Conservation (phyloP, 2,888 invertebrate species). For the Bembecia ichneumoniformis region DNA sequence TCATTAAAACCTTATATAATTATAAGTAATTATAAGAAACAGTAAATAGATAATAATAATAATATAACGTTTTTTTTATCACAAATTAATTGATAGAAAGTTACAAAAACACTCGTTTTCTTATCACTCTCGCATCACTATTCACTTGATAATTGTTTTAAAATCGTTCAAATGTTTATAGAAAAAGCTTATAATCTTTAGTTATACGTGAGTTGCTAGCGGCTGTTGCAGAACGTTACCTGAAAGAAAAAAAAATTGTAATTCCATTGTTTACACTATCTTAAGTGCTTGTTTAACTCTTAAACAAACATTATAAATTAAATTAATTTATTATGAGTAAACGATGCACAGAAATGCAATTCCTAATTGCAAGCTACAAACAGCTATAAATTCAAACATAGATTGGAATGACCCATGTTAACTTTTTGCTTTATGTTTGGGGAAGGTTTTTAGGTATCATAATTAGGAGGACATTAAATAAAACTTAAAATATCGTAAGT, state of each 20-base stretch:
- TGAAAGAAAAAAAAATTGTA: slow-evolving; percentile 25
- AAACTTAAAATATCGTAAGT: slow-evolving; percentile 65
- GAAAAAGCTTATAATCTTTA: slow-evolving; percentile 15
- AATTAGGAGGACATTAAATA: slow-evolving; percentile 58
- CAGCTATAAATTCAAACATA: slow-evolving; percentile 57
- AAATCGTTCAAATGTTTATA: slow-evolving; percentile 25
- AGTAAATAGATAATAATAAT: background rate
- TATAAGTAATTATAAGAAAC: too few relatives aligned
- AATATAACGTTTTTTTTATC: background rate
- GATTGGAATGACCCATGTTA: slow-evolving; percentile 65
- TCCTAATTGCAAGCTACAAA: slow-evolving; percentile 50
- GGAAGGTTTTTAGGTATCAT: slow-evolving; percentile 35
- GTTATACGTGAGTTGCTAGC: slow-evolving; percentile 76
- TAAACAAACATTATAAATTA: slow-evolving; percentile 18
- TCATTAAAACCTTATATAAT: too few relatives aligned
- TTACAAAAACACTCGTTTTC: too few relatives aligned
- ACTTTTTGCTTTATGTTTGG: slow-evolving; percentile 48
- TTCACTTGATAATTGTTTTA: slow-evolving; percentile 1
- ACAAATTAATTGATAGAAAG: slow-evolving; percentile 1
- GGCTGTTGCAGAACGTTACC: slow-evolving; percentile 63
- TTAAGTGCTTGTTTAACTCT: too few relatives aligned
- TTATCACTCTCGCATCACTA: too few relatives aligned
- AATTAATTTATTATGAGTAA: slow-evolving; percentile 67
- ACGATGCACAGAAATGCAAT: slow-evolving; percentile 69
- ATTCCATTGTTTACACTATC: background rate